These are phyloP conservation scores for Nycteola revayana DNA, from an alignment of 2,888 invertebrate genomes.

Conservation along the genomic window DNA sequence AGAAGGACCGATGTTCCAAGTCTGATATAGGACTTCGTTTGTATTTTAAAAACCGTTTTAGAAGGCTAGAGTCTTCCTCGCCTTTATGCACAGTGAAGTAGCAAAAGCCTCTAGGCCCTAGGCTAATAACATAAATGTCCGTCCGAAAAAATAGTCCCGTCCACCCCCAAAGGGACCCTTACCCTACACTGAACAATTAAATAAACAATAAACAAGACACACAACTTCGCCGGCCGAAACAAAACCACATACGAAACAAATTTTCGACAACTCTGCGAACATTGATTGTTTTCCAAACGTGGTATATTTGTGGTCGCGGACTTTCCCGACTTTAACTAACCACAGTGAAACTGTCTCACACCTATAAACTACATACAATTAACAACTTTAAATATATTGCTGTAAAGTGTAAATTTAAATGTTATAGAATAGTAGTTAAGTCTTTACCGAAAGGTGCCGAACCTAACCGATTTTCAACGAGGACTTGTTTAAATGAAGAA, in stretches of 20 bases:
- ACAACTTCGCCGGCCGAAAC: slow-evolving; percentile 7
- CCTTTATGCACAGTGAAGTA: too few species aligned
- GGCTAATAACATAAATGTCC: too few species aligned
- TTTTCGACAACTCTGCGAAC: slow-evolving; percentile 35
- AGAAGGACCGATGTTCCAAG: too few species aligned
- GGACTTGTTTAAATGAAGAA: slow-evolving; percentile 21
- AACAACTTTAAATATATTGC: slow-evolving; percentile 4
- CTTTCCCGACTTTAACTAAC: slow-evolving; percentile 34
- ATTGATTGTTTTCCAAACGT: slow-evolving; percentile 63
- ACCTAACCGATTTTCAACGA: slow-evolving; percentile 4
- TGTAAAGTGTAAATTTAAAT: slow-evolving; percentile 1
- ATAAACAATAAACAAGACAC: slow-evolving; percentile 8
- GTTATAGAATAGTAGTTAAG: not conserved
- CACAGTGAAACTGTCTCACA: slow-evolving; percentile 14
- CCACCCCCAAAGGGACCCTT: too few species aligned
- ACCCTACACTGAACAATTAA: not conserved
- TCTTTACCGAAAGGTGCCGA: slow-evolving; percentile 10
- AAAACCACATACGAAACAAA: slow-evolving; percentile 34
- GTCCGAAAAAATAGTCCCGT: too few species aligned
- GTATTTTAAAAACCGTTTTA: too few species aligned
- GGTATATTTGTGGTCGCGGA: slow-evolving; percentile 52
- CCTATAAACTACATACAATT: slow-evolving; percentile 1
- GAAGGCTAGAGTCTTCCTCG: too few species aligned
- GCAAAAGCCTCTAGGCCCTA: too few species aligned
- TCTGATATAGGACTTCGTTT: too few species aligned